Evolutionary conservation across 2,888 invertebrate species (phyloP).

Genomic region (Anthrax anthrax): DNA sequence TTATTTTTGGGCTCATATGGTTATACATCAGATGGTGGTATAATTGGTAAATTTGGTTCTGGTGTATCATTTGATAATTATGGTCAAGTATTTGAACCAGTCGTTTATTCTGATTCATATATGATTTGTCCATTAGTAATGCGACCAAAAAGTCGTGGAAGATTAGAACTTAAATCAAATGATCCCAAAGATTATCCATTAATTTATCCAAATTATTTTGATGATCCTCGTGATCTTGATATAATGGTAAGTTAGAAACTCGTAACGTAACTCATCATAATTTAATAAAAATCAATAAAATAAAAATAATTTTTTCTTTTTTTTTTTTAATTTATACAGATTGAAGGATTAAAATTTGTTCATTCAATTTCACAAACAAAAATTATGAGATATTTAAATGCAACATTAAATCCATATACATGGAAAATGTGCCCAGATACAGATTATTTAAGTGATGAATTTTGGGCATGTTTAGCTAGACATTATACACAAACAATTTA

Average conservation of each 20-base stretch:
- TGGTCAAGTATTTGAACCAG: slow-evolving; percentile 52
- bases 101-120: slow-evolving; percentile 53
- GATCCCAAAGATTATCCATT: slow-evolving; percentile 59
- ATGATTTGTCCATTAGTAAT: slow-evolving; percentile 54
- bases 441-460: slow-evolving; percentile 53
- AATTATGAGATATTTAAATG: slow-evolving; percentile 44
- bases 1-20: slow-evolving; percentile 59
- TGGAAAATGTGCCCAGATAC: slow-evolving; percentile 51
- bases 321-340: slow-evolving; percentile 31
- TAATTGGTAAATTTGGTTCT: slow-evolving; percentile 53
- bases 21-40: slow-evolving; percentile 64
- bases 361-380: slow-evolving; percentile 45
- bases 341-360: slow-evolving; percentile 60
- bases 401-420: slow-evolving; percentile 46
- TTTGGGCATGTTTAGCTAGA: slow-evolving; percentile 60
- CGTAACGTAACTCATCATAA: no score
- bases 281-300: background rate
- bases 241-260: slow-evolving; percentile 51
- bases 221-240: slow-evolving; percentile 54
- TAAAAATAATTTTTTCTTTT: background rate
- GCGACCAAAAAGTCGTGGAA: slow-evolving; percentile 58
- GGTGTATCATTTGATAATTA: slow-evolving; percentile 53
- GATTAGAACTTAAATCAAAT: slow-evolving; percentile 47
- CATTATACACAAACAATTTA: slow-evolving; percentile 68
- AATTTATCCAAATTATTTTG: slow-evolving; percentile 80